These are phyloP conservation scores for Pteropus rufus DNA, from an alignment of 2,797 vertebrate genomes.

Conservation along the genomic window DNA sequence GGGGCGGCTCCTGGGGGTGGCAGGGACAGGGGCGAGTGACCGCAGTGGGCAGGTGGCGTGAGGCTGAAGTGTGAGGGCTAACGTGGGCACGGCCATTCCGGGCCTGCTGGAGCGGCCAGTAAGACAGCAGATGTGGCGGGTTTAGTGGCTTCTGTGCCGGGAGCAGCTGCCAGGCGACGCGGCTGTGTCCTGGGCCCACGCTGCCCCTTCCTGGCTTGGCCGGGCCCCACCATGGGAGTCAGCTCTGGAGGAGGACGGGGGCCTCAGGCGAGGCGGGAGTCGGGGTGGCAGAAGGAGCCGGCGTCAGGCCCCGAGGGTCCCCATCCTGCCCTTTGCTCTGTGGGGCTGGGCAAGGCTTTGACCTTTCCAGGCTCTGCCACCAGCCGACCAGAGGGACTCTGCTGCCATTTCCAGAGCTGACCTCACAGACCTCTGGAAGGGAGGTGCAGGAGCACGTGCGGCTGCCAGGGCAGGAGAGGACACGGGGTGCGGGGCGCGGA, in stretches of 20 bases:
- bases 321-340: neutral
- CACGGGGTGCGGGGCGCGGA: no score
- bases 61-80: slow-evolving; percentile 27
- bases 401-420: neutral
- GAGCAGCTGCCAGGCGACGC: neutral
- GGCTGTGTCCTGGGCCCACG: neutral
- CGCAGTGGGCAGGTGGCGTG: neutral
- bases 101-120: slow-evolving; percentile 43
- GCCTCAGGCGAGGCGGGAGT: neutral
- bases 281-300: neutral
- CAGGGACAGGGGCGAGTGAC: neutral
- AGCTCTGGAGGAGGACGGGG: neutral
- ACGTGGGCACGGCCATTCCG: neutral
- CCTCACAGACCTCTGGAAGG: neutral
- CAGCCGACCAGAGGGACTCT: neutral
- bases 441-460: no score
- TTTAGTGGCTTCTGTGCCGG: slow-evolving; percentile 60
- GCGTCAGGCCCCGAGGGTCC: no score
- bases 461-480: no score
- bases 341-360: neutral
- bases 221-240: neutral
- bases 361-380: neutral
- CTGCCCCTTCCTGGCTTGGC: neutral
- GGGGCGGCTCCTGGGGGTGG: fast-evolving
- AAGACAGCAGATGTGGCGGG: slow-evolving; percentile 62